These are phyloP conservation scores for Dolichotis patagonum DNA, from an alignment of 2,113 vertebrate genomes.

Conservation along the genomic window DNA sequence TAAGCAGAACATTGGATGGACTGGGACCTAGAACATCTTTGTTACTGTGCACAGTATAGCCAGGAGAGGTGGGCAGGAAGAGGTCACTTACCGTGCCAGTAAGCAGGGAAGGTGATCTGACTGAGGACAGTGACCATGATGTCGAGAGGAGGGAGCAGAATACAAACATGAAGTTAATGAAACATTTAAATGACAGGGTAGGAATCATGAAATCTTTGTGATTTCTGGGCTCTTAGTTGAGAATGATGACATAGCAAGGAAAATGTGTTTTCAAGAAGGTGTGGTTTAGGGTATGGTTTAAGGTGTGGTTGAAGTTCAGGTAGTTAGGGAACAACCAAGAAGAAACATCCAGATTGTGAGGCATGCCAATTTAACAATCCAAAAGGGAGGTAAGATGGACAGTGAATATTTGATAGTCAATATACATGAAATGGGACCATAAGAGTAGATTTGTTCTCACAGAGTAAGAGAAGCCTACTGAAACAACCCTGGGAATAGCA, in stretches of 20 bases:
- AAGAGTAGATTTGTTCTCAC: background rate
- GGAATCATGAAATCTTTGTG: background rate
- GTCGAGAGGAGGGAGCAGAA: background rate
- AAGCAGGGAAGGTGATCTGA: background rate
- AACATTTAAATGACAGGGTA: background rate
- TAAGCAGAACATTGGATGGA: background rate
- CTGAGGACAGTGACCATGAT: background rate
- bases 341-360: background rate
- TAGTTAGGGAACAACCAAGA: background rate
- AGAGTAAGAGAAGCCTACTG: background rate
- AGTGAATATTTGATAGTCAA: background rate
- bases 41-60: background rate
- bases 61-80: background rate
- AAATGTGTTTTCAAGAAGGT: background rate
- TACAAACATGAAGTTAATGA: background rate
- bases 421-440: background rate
- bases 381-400: background rate
- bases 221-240: conserved; percentile 20
- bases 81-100: background rate
- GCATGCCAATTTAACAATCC: background rate
- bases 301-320: background rate
- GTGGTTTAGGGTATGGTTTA: background rate
- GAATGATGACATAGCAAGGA: background rate
- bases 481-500: background rate
- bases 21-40: background rate